Evolutionary conservation across 2,113 vertebrate genomes (phyloP).

Genomic region (Periophthalmus modestus): DNA sequence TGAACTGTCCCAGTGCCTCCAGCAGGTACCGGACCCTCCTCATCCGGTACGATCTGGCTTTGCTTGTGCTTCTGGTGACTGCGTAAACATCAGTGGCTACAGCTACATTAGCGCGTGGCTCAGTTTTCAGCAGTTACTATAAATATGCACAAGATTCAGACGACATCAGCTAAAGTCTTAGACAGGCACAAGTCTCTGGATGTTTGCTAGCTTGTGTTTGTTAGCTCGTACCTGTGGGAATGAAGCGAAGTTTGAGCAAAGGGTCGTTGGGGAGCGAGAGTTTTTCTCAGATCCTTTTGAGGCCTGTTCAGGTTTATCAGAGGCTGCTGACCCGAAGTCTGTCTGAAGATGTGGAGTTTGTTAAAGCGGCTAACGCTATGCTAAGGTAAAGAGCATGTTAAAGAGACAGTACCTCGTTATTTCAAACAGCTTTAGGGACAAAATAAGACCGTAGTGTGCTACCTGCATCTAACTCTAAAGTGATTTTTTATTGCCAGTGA

Average conservation of each 20-base stretch:
- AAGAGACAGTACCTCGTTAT: background rate
- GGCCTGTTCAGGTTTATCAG: background rate
- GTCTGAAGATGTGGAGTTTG: background rate
- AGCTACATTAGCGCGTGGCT: background rate
- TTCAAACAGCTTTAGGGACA: too few relatives aligned
- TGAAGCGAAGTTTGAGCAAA: background rate
- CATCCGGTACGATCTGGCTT: too few relatives aligned
- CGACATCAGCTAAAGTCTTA: slow-evolving; percentile 6
- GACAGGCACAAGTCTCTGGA: background rate
- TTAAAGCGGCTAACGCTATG: background rate
- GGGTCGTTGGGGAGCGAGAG: background rate
- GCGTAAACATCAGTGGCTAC: background rate
- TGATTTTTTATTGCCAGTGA: too few relatives aligned
- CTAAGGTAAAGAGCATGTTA: background rate
- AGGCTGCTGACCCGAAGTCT: background rate
- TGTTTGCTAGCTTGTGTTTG: background rate
- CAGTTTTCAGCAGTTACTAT: slow-evolving; percentile 13
- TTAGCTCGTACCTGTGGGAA: background rate
- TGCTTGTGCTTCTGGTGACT: background rate
- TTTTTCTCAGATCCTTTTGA: background rate
- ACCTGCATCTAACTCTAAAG: too few relatives aligned
- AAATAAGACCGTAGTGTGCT: too few relatives aligned
- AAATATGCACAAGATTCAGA: background rate
- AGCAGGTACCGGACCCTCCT: too few relatives aligned
- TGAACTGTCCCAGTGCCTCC: too few relatives aligned